Evolutionary conservation across 2,888 invertebrate genomes (phyloP).

Genomic region (Macrophya annulata): DNA sequence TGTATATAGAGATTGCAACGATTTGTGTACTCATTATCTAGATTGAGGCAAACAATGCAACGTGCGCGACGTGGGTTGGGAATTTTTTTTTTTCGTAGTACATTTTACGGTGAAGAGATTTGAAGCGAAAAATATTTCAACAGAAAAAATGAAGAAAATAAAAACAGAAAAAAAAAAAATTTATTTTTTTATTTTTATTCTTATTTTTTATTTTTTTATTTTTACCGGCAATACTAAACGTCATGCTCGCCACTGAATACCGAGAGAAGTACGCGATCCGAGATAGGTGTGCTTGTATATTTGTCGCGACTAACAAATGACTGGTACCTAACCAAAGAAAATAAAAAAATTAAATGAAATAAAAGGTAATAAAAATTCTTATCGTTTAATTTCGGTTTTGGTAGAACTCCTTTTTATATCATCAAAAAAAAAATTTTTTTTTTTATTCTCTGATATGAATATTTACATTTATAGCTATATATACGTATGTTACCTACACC

Average conservation of each 20-base stretch:
- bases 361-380: background rate
- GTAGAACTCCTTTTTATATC: background rate
- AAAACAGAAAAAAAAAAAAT: background rate
- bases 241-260: background rate
- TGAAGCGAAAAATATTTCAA: background rate
- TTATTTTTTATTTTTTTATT: too few species aligned
- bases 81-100: constrained; percentile 1
- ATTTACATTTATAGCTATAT: background rate
- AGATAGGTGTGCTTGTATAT: background rate
- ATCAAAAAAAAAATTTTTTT: background rate
- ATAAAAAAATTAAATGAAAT: background rate
- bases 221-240: background rate
- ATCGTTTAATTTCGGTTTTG: background rate
- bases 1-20: constrained; percentile 20
- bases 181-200: too few species aligned
- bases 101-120: background rate
- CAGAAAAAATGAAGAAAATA: too few species aligned
- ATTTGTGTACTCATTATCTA: constrained; percentile 27
- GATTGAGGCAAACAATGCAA: constrained; percentile 32
- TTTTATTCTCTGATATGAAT: background rate
- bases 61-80: constrained; percentile 14
- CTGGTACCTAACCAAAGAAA: background rate
- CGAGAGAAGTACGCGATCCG: background rate
- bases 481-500: background rate
- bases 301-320: background rate